Conservation (phyloP, 2,888 invertebrate genomes). For the Stenurella melanura region DNA sequence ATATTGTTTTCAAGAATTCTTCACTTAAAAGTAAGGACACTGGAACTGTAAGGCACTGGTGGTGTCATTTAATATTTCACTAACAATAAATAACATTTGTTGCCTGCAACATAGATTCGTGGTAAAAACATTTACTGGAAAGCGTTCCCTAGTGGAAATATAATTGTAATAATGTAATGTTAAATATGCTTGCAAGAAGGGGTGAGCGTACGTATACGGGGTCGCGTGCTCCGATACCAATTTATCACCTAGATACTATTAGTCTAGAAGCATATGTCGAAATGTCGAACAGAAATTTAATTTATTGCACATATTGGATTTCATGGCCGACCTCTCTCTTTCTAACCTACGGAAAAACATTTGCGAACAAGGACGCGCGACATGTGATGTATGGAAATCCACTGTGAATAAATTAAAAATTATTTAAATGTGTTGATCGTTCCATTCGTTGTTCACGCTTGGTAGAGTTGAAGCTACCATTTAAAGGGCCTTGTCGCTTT, state of each 20-base stretch:
- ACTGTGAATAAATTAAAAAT: conserved; percentile 64
- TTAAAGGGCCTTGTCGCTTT: conserved; percentile 58
- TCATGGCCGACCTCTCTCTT: neutral
- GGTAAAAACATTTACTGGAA: conserved; percentile 44
- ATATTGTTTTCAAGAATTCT: too few relatives aligned
- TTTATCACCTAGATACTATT: conserved; percentile 64
- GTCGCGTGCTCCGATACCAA: conserved; percentile 61
- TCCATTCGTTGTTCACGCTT: conserved; percentile 63
- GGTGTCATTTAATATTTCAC: too few relatives aligned
- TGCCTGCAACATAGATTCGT: conserved; percentile 23
- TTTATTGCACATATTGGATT: conserved; percentile 51
- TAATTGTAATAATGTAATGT: conserved; percentile 46
- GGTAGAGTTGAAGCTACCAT: conserved; percentile 59
- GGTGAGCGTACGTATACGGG: conserved; percentile 57
- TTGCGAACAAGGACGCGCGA: conserved; percentile 16
- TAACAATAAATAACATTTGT: neutral
- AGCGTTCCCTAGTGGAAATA: conserved; percentile 38
- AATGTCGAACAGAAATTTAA: conserved; percentile 53
- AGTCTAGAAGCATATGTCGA: conserved; percentile 63
- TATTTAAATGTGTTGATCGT: conserved; percentile 69
- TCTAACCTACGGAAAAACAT: neutral
- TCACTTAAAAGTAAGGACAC: too few relatives aligned
- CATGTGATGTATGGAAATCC: conserved; percentile 31
- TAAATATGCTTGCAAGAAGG: conserved; percentile 53
- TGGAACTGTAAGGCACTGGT: too few relatives aligned